phyloP scores from a whole-genome alignment of 2,888 invertebrate genomes.

The Resseliella maxima region DNA sequence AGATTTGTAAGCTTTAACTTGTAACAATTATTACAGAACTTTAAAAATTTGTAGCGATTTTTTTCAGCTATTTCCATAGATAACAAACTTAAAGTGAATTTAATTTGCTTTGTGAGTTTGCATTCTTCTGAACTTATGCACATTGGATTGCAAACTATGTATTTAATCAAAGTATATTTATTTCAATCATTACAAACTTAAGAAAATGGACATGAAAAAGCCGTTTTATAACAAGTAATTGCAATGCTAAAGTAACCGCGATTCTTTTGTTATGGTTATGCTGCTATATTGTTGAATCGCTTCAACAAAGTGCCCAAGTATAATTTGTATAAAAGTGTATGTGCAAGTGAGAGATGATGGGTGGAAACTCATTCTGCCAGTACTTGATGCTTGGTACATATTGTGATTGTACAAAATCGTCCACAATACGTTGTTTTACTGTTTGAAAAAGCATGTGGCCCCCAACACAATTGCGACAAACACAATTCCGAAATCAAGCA shows the following conservation, averaged over 20 bases:
- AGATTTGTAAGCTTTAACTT: neutral
- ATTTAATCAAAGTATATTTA: no score
- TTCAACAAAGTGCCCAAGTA: neutral
- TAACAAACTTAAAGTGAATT: neutral
- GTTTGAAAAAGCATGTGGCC: neutral
- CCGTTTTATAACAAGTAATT: neutral
- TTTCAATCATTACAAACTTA: slow-evolving; percentile 31
- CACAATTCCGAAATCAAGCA: slow-evolving; percentile 46
- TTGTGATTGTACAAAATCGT: neutral
- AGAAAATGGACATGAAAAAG: slow-evolving; percentile 46
- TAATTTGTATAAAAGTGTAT: neutral
- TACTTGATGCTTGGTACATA: neutral
- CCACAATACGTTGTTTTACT: neutral
- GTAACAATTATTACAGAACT: neutral
- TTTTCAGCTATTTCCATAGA: neutral
- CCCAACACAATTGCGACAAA: neutral
- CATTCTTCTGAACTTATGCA: neutral
- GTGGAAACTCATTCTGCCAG: neutral
- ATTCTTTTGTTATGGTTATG: neutral
- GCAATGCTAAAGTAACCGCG: neutral
- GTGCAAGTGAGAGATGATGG: neutral
- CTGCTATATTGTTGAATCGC: neutral
- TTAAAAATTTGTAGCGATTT: neutral
- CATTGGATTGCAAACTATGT: no score
- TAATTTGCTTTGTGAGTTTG: neutral